phyloP scores from a whole-genome alignment of 2,888 invertebrate species.

The Teleiodes luculella region DNA sequence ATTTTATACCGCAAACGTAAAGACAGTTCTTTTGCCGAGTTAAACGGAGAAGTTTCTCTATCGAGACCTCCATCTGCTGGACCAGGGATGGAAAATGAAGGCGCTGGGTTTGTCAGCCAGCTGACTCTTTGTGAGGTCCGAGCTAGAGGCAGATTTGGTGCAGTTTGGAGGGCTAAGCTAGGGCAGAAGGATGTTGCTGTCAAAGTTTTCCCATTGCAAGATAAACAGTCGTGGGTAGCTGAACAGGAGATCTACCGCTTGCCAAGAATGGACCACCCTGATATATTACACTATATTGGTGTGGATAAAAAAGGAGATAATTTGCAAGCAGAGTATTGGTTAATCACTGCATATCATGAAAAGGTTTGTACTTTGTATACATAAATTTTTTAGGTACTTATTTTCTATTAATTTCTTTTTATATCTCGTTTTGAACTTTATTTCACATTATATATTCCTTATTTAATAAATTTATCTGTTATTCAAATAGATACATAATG shows the following conservation, averaged over 20 bases:
- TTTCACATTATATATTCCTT: too few species aligned
- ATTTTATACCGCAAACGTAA: slow-evolving; percentile 84
- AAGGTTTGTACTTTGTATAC: slow-evolving; percentile 51
- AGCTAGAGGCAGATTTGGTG: slow-evolving; percentile 95
- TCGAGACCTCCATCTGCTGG: slow-evolving; percentile 85
- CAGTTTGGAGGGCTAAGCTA: slow-evolving; percentile 95
- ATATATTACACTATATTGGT: slow-evolving; percentile 93
- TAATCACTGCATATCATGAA: slow-evolving; percentile 96
- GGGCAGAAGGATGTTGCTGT: slow-evolving; percentile 90
- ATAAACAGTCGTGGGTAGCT: slow-evolving; percentile 94
- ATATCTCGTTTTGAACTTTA: too few species aligned
- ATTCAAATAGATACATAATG: too few species aligned
- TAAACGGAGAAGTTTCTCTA: slow-evolving; percentile 87
- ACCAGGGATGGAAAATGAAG: slow-evolving; percentile 65
- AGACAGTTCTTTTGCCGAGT: slow-evolving; percentile 85
- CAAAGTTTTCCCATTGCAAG: slow-evolving; percentile 96
- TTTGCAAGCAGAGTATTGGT: slow-evolving; percentile 93
- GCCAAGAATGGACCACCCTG: slow-evolving; percentile 94
- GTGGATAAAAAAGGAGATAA: slow-evolving; percentile 94
- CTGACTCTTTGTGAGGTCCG: slow-evolving; percentile 93
- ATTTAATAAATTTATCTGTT: too few species aligned
- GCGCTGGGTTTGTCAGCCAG: slow-evolving; percentile 55
- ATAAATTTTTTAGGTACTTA: background rate
- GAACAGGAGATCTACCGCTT: slow-evolving; percentile 96
- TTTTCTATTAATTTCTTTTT: too few species aligned